Base-by-base conservation (phyloP, 35 echinoderm and acorn worm genomes). In the Strongylocentrotus purpuratus region DNA sequence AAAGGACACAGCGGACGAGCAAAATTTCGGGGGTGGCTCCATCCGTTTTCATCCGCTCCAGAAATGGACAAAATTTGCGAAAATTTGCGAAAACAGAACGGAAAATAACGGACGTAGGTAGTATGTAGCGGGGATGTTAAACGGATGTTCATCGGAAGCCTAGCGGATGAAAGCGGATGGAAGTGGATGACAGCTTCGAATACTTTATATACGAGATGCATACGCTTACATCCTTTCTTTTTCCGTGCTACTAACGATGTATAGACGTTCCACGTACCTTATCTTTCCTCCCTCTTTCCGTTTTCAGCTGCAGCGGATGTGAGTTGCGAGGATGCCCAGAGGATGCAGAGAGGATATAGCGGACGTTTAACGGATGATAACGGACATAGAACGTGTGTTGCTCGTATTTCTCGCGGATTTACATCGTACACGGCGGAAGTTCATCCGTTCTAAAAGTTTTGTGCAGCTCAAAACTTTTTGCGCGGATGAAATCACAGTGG, bases 101-200 rank as follows among this genome's bases (percentile, higher is more conserved):
- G n/a, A n/a, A n/a, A n/a, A n/a, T n/a, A n/a, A n/a, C n/a, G n/a
- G n/a, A n/a, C n/a, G n/a, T n/a, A n/a, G n/a, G n/a, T n/a, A n/a
- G n/a, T n/a, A n/a, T n/a, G n/a, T 88, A 33, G 86, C 86, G 32
- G 32, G 32, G 86, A 88, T 88, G 86, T 9, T 88, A 35, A 88
- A 88, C 32, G 31, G 86, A 88, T 88, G 86, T 88, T 88, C 32
- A 88, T 88, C 86, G 86, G 86, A 8, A 88, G 31, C 86, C 45
- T 88, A 88, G 86, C n/a, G 86, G 86, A 88, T 88, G 86, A 88
- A 88, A 88, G 86, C 86, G 86, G 86, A 88, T 88, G 86, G 86
- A 88, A 88, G 86, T 88, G 86, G 86, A n/a, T n/a, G n/a, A n/a
- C n/a, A n/a, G n/a, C n/a, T n/a, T n/a, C 13, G 59, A 61, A 88